Base-by-base conservation (phyloP, 1,140 invertebrate species). In the Cydia pomonella region DNA sequence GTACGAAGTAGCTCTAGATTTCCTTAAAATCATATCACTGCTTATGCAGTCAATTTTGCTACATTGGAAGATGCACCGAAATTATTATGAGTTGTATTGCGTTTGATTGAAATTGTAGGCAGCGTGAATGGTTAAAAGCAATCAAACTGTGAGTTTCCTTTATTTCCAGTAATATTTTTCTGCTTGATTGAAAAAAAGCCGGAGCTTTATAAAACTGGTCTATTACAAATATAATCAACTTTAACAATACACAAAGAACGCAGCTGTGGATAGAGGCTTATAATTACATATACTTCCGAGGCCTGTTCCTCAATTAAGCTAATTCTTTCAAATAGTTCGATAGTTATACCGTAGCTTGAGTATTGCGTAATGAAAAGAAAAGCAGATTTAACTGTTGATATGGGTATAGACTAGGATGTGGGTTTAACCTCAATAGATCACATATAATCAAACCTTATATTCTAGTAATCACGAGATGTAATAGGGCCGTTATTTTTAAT, bases 261-360 rank as follows among this genome's bases (percentile, higher is more conserved):
- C 13, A 27, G 63, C 25, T 27, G 12, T 16, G 62, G 9, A 27
- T 16, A 23, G 59, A 9, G 59, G 27, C 27, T 29, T 66, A 16
- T 64, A 29, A 63, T 63, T 63, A n/a, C n/a, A n/a, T n/a, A 29
- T 66, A 66, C 6, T 7, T 18, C 47, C 47, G 5, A 50, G n/a
- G n/a, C 13, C 63, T 66, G 5, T 66, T 66, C 23, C 63, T 23
- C n/a, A 66, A 66, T 66, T 66, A 66, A 33, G 63, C 23, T 33
- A 66, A 29, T 66, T 13, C 27, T 29, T 66, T 5, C 27, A 29
- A 29, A 29, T 66, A 33, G 47, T 50, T 50, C 47, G n/a, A 18
- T 50, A 50, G 18, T 3, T 50, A 50, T 18, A 16, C 4, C 44
- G 16, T 16, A 18, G 47, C 47, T 50, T n/a, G n/a, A 50, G 47